Conservation (phyloP, 2,888 invertebrate species). For the Cylindroiulus punctatus region DNA sequence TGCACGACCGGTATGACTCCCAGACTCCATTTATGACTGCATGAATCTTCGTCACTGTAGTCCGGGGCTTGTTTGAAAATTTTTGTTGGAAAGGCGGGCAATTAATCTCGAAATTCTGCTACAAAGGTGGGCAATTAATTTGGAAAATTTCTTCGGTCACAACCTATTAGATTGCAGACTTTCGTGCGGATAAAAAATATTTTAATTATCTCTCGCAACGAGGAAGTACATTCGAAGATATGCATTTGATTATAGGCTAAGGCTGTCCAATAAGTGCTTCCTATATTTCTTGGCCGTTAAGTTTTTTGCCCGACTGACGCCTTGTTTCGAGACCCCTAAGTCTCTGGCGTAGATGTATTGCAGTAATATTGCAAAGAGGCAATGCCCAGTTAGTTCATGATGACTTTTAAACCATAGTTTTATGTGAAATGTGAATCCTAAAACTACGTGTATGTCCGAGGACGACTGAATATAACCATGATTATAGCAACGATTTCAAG, state of each 20-base stretch:
- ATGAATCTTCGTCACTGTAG: not conserved
- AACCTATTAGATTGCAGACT: not conserved
- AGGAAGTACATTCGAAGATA: constrained; percentile 43
- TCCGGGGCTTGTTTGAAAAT: not conserved
- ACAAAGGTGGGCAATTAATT: not conserved
- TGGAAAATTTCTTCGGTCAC: not conserved
- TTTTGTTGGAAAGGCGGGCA: not conserved
- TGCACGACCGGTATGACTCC: too few species aligned
- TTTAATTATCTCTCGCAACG: constrained; percentile 35
- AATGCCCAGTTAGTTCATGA: too few species aligned
- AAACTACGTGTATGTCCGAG: too few species aligned
- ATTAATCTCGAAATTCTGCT: not conserved
- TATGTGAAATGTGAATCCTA: too few species aligned
- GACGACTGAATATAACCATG: too few species aligned
- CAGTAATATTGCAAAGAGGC: too few species aligned
- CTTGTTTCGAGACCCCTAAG: not conserved
- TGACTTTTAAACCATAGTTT: too few species aligned
- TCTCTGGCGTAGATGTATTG: too few species aligned
- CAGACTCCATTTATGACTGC: too few species aligned
- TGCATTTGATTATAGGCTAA: constrained; percentile 30
- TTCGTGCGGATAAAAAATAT: constrained; percentile 14
- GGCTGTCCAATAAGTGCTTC: constrained; percentile 24
- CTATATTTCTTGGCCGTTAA: not conserved
- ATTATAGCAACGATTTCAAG: too few species aligned
- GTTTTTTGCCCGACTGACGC: not conserved